Percentiles rank a stretch among this genome's conserved stretches.
phyloP scores from a whole-genome alignment of 92 coral and sea anemone species.

The Ricordea florida region DNA sequence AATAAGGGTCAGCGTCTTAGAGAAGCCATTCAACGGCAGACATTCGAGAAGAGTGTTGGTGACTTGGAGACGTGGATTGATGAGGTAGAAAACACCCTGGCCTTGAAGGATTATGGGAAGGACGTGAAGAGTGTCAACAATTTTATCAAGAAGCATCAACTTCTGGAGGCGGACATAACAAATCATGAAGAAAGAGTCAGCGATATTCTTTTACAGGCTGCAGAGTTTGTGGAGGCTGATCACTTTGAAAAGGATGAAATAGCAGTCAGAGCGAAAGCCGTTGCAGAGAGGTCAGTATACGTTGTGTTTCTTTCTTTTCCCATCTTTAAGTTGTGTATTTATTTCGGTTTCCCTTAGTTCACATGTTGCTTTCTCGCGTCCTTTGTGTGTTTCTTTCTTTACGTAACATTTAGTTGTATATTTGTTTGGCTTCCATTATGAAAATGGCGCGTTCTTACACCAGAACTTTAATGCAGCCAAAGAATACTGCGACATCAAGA shows the following conservation, averaged over 20 bases:
- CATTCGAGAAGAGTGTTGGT: conserved; percentile 83
- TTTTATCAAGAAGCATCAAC: conserved; percentile 77
- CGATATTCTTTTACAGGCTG: conserved; percentile 75
- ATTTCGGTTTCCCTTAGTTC: too few species aligned
- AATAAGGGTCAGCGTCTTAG: conserved; percentile 81
- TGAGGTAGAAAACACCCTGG: conserved; percentile 62
- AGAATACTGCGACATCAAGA: too few species aligned
- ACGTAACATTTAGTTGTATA: background rate
- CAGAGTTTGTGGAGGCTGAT: conserved; percentile 83
- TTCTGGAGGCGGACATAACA: conserved; percentile 72
- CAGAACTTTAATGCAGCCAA: too few species aligned
- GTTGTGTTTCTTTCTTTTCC: background rate
- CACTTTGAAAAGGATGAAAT: conserved; percentile 95
- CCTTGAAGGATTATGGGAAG: conserved; percentile 81
- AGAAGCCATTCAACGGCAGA: conserved; percentile 91
- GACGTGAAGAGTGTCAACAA: conserved; percentile 76
- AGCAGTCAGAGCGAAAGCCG: conserved; percentile 80
- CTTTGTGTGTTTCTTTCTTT: background rate
- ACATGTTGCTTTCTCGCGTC: background rate
- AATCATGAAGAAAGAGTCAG: conserved; percentile 85
- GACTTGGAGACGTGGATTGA: conserved; percentile 90
- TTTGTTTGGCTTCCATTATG: too few species aligned
- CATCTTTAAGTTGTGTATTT: background rate
- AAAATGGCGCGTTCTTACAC: too few species aligned
- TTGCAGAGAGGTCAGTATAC: conserved; percentile 73